Conservation (phyloP, 2,888 invertebrate species). For the Deroplatys truncata region DNA sequence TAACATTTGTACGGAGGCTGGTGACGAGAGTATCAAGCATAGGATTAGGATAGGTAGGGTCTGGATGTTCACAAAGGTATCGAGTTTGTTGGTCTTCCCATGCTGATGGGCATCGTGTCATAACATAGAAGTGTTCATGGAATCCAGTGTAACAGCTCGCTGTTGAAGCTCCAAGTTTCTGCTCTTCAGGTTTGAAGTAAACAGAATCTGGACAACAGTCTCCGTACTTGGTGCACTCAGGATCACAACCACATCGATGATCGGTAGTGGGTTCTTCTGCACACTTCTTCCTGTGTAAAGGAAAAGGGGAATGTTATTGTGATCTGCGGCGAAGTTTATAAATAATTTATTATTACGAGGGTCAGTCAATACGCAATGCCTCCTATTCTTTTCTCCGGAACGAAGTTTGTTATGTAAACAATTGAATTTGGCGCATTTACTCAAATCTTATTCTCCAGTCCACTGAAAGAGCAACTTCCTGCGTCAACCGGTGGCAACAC, state of each 20-base stretch:
- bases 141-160: not conserved
- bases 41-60: not conserved
- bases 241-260: not conserved
- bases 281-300: not conserved
- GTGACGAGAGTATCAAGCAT: not conserved
- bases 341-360: no score
- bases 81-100: not conserved
- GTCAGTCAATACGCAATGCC: no score
- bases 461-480: no score
- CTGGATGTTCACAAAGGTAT: not conserved
- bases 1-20: not conserved
- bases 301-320: no score
- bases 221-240: not conserved
- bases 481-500: no score
- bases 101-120: not conserved
- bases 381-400: no score
- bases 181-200: not conserved
- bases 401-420: no score
- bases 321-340: no score
- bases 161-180: not conserved
- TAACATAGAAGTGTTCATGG: not conserved
- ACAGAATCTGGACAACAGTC: slow-evolving; percentile 1
- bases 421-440: no score
- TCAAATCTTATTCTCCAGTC: no score
- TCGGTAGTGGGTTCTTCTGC: not conserved